Base-by-base conservation (phyloP, 2,888 invertebrate species). In the Tinea trinotella region DNA sequence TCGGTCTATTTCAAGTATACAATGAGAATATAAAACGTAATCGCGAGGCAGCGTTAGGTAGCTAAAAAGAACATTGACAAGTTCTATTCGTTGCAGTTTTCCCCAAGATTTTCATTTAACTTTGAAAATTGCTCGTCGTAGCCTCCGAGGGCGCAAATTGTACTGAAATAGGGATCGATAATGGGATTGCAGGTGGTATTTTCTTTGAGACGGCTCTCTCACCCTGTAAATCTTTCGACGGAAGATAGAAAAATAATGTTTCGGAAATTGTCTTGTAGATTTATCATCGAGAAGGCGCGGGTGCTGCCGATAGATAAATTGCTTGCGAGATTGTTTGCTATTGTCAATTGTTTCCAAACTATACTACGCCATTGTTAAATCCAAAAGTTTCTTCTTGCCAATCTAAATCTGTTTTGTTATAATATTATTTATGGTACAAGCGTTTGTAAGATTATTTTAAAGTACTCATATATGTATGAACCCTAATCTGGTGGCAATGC, bases 21-120 rank as follows among this genome's bases (percentile, higher is more conserved):
- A 13, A 40, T 40, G 40, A 15, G 40, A 10, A n/a, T 30, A 10
- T 30, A 30, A n/a, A 35, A 12, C 13, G 13, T n/a, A n/a, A 40
- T 40, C 7, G 40, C 13, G 13, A 15, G 40, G 13, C 6, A 15
- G 2, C 6, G 40, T 40, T 12, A 40, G 9, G 7, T 6, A 13
- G 40, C 9, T 24, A 15, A 40, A 19, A 17, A 19, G 22, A 20
- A 50, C 50, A 22, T 50, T 22, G 53, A 53, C 53, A 53, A 40
- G 13, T 53, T 40, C 18, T 53, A 40, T 53, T 40, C 40, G 15
- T 12, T 22, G 7, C 55, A 34, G 50, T 66, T 71, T 68, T 69
- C 68, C 64, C 66, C 71, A 74, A 77, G 81, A 82, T 84, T 84
- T 82, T 83, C 81, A 84, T 84, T 83, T 84, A 84, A 81, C 74